Evolutionary conservation across 2,888 invertebrate species (phyloP).

Genomic region (Danaus chrysippus): DNA sequence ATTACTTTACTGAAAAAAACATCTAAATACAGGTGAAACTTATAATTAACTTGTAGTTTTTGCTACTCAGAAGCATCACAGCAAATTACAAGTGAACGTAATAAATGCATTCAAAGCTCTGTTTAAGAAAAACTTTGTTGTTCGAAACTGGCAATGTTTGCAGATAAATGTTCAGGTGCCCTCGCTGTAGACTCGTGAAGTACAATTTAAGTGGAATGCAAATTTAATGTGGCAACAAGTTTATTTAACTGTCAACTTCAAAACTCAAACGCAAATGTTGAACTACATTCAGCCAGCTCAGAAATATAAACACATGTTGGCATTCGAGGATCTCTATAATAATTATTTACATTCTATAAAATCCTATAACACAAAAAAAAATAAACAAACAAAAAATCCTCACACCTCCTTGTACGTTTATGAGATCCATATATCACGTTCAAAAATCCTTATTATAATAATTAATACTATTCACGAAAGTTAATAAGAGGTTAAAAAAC

Average conservation of each 20-base stretch:
- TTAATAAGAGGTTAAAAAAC: slow-evolving; percentile 51
- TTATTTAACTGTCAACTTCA: slow-evolving; percentile 63
- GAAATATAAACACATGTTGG: background rate
- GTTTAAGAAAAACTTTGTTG: background rate
- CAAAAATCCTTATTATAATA: slow-evolving; percentile 45
- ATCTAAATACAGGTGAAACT: too few species aligned
- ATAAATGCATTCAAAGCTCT: too few species aligned
- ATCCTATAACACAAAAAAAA: background rate
- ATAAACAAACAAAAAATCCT: slow-evolving; percentile 32
- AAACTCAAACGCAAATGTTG: slow-evolving; percentile 18
- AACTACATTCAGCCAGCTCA: slow-evolving; percentile 12
- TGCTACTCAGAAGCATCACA: too few species aligned
- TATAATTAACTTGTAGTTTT: too few species aligned
- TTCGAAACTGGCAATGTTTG: background rate
- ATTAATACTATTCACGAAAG: slow-evolving; percentile 50
- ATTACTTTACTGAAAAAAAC: too few species aligned
- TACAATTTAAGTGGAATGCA: slow-evolving; percentile 16
- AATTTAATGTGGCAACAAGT: slow-evolving; percentile 41
- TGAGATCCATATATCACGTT: slow-evolving; percentile 43
- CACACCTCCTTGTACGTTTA: slow-evolving; percentile 42
- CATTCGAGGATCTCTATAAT: background rate
- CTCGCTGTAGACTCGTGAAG: background rate
- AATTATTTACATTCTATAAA: slow-evolving; percentile 3
- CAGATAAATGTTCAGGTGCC: background rate
- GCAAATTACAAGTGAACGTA: too few species aligned